Evolutionary conservation across 1,140 invertebrate genomes (phyloP).

Genomic region (Xylocopa sonorina): DNA sequence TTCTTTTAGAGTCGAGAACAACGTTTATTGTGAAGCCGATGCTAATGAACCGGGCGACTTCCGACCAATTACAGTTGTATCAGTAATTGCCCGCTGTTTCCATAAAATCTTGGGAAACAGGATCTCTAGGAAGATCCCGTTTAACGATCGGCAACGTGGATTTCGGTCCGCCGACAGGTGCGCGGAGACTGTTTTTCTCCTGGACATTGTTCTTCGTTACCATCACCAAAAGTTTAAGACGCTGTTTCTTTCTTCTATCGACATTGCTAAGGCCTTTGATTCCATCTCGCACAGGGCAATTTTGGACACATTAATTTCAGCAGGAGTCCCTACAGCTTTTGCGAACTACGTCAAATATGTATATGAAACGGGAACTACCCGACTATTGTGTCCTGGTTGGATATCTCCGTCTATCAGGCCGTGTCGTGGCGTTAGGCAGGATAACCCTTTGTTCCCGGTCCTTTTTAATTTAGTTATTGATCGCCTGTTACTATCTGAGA

Average conservation of each 20-base stretch:
- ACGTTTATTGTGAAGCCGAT: conserved; percentile 21
- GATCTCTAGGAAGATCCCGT: background rate
- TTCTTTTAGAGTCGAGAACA: too few species aligned
- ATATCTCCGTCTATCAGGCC: background rate
- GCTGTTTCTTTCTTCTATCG: too few species aligned
- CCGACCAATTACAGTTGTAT: conserved; percentile 47
- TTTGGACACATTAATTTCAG: conserved; percentile 32
- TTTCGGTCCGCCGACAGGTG: conserved; percentile 34
- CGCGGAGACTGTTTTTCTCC: conserved; percentile 33
- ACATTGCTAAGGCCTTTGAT: conserved; percentile 59
- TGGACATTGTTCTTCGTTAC: conserved; percentile 35
- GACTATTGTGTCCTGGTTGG: background rate
- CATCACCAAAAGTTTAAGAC: background rate
- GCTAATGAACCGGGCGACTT: conserved; percentile 28
- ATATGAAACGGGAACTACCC: conserved; percentile 9
- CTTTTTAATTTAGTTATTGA: conserved; percentile 60
- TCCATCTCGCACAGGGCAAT: conserved; percentile 52
- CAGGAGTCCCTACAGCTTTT: background rate
- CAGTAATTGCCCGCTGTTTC: conserved; percentile 27
- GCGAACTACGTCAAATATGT: background rate
- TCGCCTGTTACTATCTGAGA: conserved; percentile 42
- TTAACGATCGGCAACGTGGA: conserved; percentile 26
- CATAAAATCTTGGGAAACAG: conserved; percentile 43
- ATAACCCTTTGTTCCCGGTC: conserved; percentile 62
- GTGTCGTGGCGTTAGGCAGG: too few species aligned